Evolutionary conservation across 2,797 vertebrate species (phyloP), one percentile per base, ranked within the genome.

Genomic region (Rachycentron canadum): DNA sequence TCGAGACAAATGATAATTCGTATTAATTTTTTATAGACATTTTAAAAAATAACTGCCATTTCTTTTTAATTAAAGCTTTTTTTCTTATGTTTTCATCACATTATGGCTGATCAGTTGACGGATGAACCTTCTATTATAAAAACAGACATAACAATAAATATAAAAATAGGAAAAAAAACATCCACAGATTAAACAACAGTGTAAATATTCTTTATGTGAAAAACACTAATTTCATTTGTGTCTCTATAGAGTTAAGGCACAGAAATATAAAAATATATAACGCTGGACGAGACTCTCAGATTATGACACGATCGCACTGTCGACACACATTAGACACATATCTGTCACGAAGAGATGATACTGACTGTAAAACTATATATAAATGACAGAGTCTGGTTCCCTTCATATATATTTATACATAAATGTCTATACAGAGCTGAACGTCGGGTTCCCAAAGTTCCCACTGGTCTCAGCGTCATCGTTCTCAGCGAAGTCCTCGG

Each of bases 401-500:
- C 45, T 79, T 81, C 28, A 25, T 38, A 28, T 25, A 13, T 9
- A 40, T 75, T 21, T 63, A 32, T 21, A 41, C 47, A 21, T 26
- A n/a, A 8, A 10, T 0, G 63, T 26, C 60, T 83, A 94, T 17
- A 58, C 79, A 0, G 90, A 82, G 74, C 91, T 78, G 7, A 95
- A 97, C 8, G 55, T 73, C 2, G 87, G 93, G 62, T 93, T 95
- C 17, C 88, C 41, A 63, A 95, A 94, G 74, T 89, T 90, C 0
- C 89, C 65, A 16, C 91, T 79, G 0, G 67, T 88, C 56, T 89
- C 60, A 58, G 88, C 93, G 4, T 94, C 88, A 43, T 96, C 94
- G 6, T 92, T 84, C 70, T 95, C 96, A 0, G 91, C 92, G 28
- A 96, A 93, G 0, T 97, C 96, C 30, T 97, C 96, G 0, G 94